phyloP scores from a whole-genome alignment of 2,797 vertebrate genomes.

The Oceanodroma leucorhoa region DNA sequence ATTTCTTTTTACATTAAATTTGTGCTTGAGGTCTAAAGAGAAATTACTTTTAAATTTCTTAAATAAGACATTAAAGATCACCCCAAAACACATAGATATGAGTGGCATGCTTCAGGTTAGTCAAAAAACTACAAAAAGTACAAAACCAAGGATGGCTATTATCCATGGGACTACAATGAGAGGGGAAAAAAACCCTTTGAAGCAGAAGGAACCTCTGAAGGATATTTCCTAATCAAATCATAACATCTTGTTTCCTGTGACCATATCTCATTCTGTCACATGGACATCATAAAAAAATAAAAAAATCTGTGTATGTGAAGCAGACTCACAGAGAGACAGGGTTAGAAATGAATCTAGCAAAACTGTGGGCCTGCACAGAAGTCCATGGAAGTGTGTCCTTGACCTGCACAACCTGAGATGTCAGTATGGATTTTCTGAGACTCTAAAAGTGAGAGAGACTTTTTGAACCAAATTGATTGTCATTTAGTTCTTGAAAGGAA shows the following conservation, averaged over 20 bases:
- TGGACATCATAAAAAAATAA: neutral
- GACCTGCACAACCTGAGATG: neutral
- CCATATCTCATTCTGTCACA: neutral
- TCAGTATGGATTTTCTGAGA: neutral
- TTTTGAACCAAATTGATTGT: neutral
- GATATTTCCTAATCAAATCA: neutral
- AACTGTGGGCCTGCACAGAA: neutral
- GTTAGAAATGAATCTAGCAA: neutral
- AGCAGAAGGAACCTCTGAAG: neutral
- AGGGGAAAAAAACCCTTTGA: fast-evolving
- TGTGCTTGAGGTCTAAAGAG: neutral
- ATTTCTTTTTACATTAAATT: neutral
- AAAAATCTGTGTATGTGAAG: neutral
- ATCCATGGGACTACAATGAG: neutral
- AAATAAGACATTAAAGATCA: neutral
- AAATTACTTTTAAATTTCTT: neutral
- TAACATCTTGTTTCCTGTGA: neutral
- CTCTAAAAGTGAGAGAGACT: neutral
- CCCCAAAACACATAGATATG: neutral
- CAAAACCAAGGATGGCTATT: neutral
- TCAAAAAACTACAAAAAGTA: neutral
- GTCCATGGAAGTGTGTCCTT: neutral
- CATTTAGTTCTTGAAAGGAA: neutral
- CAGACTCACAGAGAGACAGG: fast-evolving
- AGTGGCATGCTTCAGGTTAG: neutral